These are phyloP conservation scores for Wasmannia auropunctata DNA, from an alignment of 1,140 invertebrate genomes.

Conservation along the genomic window DNA sequence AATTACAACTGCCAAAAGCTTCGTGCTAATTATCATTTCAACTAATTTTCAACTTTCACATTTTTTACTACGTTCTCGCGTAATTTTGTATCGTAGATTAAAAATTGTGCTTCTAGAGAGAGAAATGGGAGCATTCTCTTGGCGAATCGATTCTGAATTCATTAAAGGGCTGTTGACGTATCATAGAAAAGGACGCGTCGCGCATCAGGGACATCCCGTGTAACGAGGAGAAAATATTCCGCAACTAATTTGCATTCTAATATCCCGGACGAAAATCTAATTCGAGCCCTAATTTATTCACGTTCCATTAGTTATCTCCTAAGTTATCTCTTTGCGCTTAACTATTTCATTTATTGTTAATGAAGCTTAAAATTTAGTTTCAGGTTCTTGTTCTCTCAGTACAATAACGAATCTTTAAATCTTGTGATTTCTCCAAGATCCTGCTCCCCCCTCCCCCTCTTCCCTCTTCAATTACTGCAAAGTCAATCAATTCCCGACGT, in stretches of 20 bases:
- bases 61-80: background rate
- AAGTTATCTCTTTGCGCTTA: background rate
- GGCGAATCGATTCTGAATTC: conserved; percentile 19
- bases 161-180: background rate
- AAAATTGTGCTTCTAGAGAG: background rate
- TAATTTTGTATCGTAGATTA: background rate
- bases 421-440: background rate
- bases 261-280: conserved; percentile 24
- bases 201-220: background rate
- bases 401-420: background rate
- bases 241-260: conserved; percentile 49
- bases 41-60: background rate
- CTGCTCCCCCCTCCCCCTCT: too few species aligned
- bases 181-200: background rate
- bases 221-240: conserved; percentile 43
- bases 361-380: background rate
- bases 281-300: conserved; percentile 29
- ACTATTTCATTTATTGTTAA: background rate
- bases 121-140: background rate
- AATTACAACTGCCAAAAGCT: background rate
- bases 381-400: background rate
- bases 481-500: background rate
- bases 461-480: background rate
- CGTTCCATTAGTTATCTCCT: conserved; percentile 12
- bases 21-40: background rate